phyloP scores from a whole-genome alignment of 2,113 vertebrate species.

The Odocoileus virginianus region DNA sequence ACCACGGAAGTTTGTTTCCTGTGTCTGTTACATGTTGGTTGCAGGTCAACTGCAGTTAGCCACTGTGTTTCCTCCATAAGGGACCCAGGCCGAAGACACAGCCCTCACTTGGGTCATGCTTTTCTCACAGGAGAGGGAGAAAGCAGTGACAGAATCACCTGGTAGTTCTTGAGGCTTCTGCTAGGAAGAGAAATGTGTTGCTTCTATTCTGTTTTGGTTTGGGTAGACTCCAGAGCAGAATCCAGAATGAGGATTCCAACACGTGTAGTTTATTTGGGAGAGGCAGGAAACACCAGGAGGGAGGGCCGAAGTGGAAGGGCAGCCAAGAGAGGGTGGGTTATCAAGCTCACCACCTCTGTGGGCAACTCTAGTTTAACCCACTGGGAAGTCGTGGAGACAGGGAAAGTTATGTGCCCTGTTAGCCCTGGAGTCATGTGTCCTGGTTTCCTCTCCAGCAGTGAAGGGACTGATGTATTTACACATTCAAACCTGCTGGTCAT shows the following conservation, averaged over 20 bases:
- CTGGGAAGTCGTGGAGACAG: not conserved
- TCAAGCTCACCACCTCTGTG: accelerated
- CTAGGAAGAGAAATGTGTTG: not conserved
- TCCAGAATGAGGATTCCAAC: not conserved
- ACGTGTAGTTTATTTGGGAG: not conserved
- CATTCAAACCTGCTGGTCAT: not conserved
- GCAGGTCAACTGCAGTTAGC: not conserved
- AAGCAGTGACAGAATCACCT: not conserved
- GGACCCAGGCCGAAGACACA: not conserved
- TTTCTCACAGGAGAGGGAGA: not conserved
- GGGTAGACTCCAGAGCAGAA: not conserved
- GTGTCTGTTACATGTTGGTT: not conserved
- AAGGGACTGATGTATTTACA: not conserved
- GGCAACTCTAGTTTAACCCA: not conserved
- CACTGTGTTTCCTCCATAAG: not conserved
- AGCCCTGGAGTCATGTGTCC: not conserved
- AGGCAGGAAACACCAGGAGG: not conserved
- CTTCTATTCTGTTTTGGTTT: not conserved
- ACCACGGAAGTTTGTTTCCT: not conserved
- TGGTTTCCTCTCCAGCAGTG: not conserved
- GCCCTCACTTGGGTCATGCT: not conserved
- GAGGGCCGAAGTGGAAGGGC: not conserved
- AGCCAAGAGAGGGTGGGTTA: not conserved
- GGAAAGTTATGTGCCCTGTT: not conserved
- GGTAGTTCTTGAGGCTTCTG: not conserved